phyloP scores from a whole-genome alignment of 92 coral and sea anemone species.

The Zoanthus sociatus region DNA sequence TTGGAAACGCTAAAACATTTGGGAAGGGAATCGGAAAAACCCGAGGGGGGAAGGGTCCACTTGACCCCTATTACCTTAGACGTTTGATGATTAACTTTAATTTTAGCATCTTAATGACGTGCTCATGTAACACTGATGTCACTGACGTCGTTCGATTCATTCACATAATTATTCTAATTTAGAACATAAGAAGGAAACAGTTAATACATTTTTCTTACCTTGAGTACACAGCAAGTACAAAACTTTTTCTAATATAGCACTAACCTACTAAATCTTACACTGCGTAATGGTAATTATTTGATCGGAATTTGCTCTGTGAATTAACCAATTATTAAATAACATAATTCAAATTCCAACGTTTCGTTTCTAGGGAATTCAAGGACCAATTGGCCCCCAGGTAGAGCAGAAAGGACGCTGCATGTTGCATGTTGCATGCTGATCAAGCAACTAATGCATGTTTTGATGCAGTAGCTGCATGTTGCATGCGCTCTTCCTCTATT shows the following conservation, averaged over 20 bases:
- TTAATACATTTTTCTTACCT: no score
- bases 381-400: slow-evolving; percentile 91
- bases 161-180: no score
- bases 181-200: no score
- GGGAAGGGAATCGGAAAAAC: no score
- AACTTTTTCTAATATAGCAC: background rate
- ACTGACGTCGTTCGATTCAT: no score
- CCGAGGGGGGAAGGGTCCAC: no score
- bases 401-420: slow-evolving; percentile 52
- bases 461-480: slow-evolving; percentile 42
- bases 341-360: slow-evolving; percentile 22
- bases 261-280: background rate
- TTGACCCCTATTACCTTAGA: no score
- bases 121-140: no score
- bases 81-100: no score
- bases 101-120: no score
- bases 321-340: background rate
- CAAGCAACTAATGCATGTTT: slow-evolving; percentile 47
- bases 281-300: background rate
- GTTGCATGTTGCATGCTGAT: slow-evolving; percentile 30
- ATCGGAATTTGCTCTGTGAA: background rate
- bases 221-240: no score
- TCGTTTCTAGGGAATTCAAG: slow-evolving; percentile 74
- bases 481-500: background rate
- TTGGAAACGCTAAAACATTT: no score